Conservation (phyloP, 2,113 vertebrate species). For the Platichthys stellatus region DNA sequence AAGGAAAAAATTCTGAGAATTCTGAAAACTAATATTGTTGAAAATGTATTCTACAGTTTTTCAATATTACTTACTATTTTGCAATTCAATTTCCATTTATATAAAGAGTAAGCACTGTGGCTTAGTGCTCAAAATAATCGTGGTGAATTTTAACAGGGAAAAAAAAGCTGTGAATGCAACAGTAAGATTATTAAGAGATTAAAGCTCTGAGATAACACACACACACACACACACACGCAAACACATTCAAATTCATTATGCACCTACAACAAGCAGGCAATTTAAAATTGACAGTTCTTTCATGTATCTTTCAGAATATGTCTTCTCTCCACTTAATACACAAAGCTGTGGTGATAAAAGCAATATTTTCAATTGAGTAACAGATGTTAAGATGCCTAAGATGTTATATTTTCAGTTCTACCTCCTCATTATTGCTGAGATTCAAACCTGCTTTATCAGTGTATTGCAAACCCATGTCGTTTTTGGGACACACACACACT, state of each 20-base stretch:
- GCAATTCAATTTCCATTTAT: neutral
- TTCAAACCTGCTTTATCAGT: constrained; percentile 10
- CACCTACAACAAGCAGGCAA: neutral
- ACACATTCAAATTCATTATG: neutral
- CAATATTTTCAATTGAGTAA: neutral
- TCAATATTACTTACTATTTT: neutral
- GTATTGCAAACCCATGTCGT: neutral
- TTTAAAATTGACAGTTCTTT: constrained; percentile 10
- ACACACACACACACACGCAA: neutral
- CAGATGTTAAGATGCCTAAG: neutral
- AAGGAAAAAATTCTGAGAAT: neutral
- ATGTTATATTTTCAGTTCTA: neutral
- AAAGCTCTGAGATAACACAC: neutral
- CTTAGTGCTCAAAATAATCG: neutral
- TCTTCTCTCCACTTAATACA: neutral
- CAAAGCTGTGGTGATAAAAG: neutral
- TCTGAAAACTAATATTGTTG: neutral
- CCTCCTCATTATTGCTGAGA: neutral
- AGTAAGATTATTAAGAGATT: neutral
- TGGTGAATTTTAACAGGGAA: neutral
- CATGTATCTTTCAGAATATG: neutral
- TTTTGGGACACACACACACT: constrained; percentile 20
- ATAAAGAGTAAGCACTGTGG: neutral
- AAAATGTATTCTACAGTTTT: neutral
- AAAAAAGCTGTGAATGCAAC: neutral